phyloP scores from a whole-genome alignment of 1,140 invertebrate species.

The Tetramorium alpestre region DNA sequence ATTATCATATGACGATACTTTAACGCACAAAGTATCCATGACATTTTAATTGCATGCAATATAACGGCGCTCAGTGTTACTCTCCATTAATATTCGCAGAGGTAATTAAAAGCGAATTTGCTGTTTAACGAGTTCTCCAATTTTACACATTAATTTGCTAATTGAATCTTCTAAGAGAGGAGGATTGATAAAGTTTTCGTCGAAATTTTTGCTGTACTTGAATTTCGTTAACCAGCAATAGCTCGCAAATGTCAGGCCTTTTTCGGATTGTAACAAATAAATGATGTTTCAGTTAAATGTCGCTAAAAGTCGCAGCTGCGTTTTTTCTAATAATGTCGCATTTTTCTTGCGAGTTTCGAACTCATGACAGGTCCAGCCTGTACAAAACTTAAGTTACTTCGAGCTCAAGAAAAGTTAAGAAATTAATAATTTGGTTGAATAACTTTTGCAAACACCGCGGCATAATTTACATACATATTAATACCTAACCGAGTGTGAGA shows the following conservation, averaged over 20 bases:
- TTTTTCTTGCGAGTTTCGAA: constrained; percentile 37
- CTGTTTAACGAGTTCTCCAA: constrained; percentile 61
- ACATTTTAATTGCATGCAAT: constrained; percentile 63
- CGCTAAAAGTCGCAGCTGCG: not conserved
- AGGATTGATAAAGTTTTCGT: constrained; percentile 49
- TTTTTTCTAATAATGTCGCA: constrained; percentile 25
- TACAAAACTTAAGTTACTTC: constrained; percentile 31
- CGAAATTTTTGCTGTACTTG: not conserved
- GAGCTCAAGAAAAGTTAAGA: constrained; percentile 46
- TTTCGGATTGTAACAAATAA: constrained; percentile 16
- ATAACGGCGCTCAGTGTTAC: constrained; percentile 57
- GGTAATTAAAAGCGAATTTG: constrained; percentile 65
- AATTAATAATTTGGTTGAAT: constrained; percentile 63
- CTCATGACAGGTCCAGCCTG: constrained; percentile 43
- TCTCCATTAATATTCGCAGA: constrained; percentile 62
- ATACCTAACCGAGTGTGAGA: constrained; percentile 55
- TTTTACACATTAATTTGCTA: constrained; percentile 67
- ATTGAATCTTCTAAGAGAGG: constrained; percentile 57
- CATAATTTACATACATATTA: constrained; percentile 59
- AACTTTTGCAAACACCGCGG: constrained; percentile 50
- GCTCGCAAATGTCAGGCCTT: not conserved
- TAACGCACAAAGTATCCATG: constrained; percentile 59
- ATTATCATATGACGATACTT: constrained; percentile 61
- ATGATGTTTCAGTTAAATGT: constrained; percentile 3
- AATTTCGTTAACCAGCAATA: constrained; percentile 34